These are phyloP conservation scores for Andrena cerasifolii DNA, from an alignment of 1,140 invertebrate species.

Conservation along the genomic window DNA sequence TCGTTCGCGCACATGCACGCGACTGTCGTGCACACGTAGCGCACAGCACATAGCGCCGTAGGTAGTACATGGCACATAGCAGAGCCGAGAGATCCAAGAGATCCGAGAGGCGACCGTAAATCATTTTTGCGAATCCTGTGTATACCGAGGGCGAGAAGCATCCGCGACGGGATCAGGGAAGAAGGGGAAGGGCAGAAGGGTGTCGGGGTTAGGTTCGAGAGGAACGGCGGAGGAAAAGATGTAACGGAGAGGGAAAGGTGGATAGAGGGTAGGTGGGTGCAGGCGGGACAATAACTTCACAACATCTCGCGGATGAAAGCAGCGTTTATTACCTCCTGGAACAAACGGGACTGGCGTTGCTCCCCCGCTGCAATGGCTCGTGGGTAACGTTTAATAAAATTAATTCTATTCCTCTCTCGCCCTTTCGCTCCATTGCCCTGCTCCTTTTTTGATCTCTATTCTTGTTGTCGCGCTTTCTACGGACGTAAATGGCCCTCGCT, in stretches of 20 bases:
- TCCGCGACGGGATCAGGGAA: constrained; percentile 45
- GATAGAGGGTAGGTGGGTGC: background rate
- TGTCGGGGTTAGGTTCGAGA: constrained; percentile 12
- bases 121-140: constrained; percentile 64
- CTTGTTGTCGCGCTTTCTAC: constrained; percentile 27
- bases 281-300: constrained; percentile 63
- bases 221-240: background rate
- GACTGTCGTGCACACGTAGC: too few relatives aligned
- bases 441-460: constrained; percentile 17
- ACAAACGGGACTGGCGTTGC: constrained; percentile 60
- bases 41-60: too few relatives aligned
- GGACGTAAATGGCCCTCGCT: constrained; percentile 35
- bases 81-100: background rate
- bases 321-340: constrained; percentile 66
- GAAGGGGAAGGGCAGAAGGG: constrained; percentile 2
- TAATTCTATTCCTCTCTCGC: constrained; percentile 55
- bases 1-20: background rate
- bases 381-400: constrained; percentile 66
- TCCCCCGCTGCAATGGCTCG: constrained; percentile 43
- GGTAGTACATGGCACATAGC: too few relatives aligned
- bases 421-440: background rate
- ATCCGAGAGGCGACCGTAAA: constrained; percentile 62
- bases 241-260: background rate
- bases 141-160: constrained; percentile 32
- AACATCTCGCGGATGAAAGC: constrained; percentile 68